Conservation (phyloP, 2,797 vertebrate genomes). For the Poecilia gillii region DNA sequence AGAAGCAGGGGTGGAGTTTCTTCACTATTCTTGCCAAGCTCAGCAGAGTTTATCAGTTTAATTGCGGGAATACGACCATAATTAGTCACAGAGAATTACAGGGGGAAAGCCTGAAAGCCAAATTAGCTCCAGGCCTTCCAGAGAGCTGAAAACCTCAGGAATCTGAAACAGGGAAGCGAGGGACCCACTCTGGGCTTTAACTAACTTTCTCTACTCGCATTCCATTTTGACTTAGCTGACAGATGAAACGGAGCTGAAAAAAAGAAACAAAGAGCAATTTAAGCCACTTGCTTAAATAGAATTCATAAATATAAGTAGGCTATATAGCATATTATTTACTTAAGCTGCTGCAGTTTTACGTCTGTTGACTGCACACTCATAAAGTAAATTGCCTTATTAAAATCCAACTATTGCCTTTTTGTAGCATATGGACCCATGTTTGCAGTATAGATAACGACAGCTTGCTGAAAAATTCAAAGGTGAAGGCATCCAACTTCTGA, state of each 20-base stretch:
- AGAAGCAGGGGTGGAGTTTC: constrained; percentile 43
- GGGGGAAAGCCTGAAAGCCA: constrained; percentile 74
- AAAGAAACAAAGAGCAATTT: constrained; percentile 26
- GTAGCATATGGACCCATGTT: constrained; percentile 21
- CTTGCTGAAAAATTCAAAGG: not conserved
- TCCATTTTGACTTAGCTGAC: constrained; percentile 35
- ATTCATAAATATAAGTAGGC: constrained; percentile 27
- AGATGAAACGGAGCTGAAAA: constrained; percentile 40
- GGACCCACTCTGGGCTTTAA: constrained; percentile 61
- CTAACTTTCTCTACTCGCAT: constrained; percentile 42
- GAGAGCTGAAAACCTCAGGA: constrained; percentile 77
- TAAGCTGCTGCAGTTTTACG: constrained; percentile 15
- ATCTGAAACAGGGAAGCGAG: constrained; percentile 70
- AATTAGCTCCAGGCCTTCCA: constrained; percentile 80
- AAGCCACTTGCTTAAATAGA: constrained; percentile 18
- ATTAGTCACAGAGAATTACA: constrained; percentile 80
- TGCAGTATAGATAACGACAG: not conserved
- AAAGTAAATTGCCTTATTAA: not conserved
- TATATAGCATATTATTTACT: constrained; percentile 7
- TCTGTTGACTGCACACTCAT: constrained; percentile 13
- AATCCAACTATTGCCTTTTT: not conserved
- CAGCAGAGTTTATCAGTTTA: constrained; percentile 79
- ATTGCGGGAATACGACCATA: constrained; percentile 77
- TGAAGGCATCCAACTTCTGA: not conserved
- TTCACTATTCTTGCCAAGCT: constrained; percentile 57